Percentiles rank a stretch among this genome's conserved stretches.
Evolutionary conservation across 2,797 vertebrate species (phyloP).

Genomic region (Ispidina picta): DNA sequence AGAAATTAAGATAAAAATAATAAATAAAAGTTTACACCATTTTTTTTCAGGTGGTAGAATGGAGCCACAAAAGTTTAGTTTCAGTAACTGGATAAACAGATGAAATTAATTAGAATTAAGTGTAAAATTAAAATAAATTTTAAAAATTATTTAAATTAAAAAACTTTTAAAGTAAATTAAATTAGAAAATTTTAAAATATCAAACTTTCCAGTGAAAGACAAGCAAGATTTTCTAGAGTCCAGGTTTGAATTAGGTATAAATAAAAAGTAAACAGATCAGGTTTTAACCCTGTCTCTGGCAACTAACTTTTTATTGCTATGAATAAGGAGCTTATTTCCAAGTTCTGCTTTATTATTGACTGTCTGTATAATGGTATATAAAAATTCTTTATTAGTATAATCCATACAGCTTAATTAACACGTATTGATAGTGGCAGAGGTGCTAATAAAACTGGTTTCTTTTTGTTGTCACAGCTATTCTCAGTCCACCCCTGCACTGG

Average conservation of each 20-base stretch:
- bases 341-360: background rate
- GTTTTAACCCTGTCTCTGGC: background rate
- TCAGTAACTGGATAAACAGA: background rate
- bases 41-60: background rate
- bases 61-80: background rate
- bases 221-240: background rate
- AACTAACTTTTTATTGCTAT: background rate
- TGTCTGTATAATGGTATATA: background rate
- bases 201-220: background rate
- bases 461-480: background rate
- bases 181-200: background rate
- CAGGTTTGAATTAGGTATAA: background rate
- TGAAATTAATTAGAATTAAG: background rate
- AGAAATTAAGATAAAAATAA: background rate
- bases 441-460: background rate
- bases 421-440: background rate
- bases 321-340: background rate
- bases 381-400: background rate
- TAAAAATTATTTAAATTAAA: too few species aligned
- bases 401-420: conserved; percentile 5
- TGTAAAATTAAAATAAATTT: too few species aligned
- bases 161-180: background rate
- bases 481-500: background rate
- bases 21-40: background rate
- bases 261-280: background rate